Evolutionary conservation across 2,113 vertebrate genomes (phyloP).

Genomic region (Tor tambroides): DNA sequence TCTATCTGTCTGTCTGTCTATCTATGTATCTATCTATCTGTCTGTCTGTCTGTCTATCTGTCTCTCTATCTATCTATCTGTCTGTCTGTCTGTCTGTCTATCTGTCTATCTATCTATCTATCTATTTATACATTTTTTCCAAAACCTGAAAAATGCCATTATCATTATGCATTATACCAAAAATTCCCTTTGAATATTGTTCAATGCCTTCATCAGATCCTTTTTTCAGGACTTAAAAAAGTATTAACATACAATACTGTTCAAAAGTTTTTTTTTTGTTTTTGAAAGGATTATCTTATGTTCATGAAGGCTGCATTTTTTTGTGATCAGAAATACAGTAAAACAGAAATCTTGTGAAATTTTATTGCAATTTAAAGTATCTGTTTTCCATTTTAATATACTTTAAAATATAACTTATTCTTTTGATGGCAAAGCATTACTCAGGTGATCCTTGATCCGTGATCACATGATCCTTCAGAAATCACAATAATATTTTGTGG

Average conservation of each 20-base stretch:
- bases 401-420: neutral
- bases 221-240: neutral
- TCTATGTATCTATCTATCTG: neutral
- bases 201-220: neutral
- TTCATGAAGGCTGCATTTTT: neutral
- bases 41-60: too few species aligned
- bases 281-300: neutral
- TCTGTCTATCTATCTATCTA: neutral
- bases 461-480: neutral
- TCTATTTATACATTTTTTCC: too few species aligned
- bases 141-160: neutral
- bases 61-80: neutral
- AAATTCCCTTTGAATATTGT: neutral
- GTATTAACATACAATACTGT: too few species aligned
- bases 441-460: neutral
- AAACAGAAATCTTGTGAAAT: neutral
- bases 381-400: neutral
- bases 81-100: neutral
- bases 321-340: neutral
- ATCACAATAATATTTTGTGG: neutral
- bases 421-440: neutral
- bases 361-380: neutral
- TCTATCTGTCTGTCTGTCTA: neutral
- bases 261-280: too few species aligned
- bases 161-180: neutral